These are phyloP conservation scores for Trachelus iudaicus DNA, from an alignment of 2,888 invertebrate genomes.

Conservation along the genomic window DNA sequence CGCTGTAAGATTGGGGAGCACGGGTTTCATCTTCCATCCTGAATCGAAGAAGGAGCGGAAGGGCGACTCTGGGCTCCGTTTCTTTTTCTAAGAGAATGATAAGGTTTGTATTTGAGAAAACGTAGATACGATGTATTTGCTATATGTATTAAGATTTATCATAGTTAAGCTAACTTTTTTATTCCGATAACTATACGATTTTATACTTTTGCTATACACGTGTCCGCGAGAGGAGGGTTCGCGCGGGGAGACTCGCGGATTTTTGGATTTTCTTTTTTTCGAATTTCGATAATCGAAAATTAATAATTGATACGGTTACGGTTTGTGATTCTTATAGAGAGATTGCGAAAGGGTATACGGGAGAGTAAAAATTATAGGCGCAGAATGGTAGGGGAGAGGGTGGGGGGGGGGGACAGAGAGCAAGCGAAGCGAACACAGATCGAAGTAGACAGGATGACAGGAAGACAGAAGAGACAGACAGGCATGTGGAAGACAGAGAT, in stretches of 20 bases:
- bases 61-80: neutral
- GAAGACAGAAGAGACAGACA: neutral
- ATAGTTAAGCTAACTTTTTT: conserved; percentile 48
- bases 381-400: neutral
- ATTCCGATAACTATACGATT: conserved; percentile 50
- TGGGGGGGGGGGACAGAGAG: neutral
- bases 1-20: conserved; percentile 1
- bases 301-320: neutral
- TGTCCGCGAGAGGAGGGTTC: conserved; percentile 6
- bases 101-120: conserved; percentile 5
- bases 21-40: conserved; percentile 2
- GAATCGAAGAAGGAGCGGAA: neutral
- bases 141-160: conserved; percentile 19
- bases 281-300: neutral
- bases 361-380: neutral
- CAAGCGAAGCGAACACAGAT: neutral
- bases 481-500: neutral
- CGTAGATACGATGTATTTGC: conserved; percentile 11
- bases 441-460: neutral
- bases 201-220: conserved; percentile 50
- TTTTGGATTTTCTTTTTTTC: neutral
- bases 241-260: neutral
- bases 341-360: neutral
- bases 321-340: neutral
- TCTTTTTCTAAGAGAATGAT: neutral